Evolutionary conservation across 2,797 vertebrate species (phyloP).

Genomic region (Lateolabrax maculatus): DNA sequence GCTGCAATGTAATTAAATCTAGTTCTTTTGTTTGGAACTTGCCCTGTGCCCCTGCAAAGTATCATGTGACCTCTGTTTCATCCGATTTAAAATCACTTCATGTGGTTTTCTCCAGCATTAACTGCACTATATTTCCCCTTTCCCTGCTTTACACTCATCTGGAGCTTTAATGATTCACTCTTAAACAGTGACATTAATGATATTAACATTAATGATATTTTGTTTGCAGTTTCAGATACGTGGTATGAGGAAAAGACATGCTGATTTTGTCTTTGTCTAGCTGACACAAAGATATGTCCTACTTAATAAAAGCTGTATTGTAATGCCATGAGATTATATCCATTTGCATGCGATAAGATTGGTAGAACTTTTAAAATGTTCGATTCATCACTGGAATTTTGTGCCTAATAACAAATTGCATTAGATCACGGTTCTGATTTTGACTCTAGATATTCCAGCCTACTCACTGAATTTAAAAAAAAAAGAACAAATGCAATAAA

Average conservation of each 20-base stretch:
- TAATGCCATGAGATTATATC: neutral
- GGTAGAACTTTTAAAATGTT: neutral
- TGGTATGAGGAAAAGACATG: neutral
- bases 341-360: neutral
- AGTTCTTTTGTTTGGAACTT: conserved; percentile 21
- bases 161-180: neutral
- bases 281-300: neutral
- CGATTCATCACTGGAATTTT: neutral
- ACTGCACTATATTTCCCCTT: neutral
- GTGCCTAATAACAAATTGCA: neutral
- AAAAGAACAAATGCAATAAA: neutral
- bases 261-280: neutral
- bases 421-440: neutral
- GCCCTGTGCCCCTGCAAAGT: neutral
- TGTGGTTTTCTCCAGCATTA: neutral
- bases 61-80: neutral
- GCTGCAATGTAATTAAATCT: conserved; percentile 14
- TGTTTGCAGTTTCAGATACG: neutral
- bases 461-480: neutral
- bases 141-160: neutral
- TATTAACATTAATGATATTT: neutral
- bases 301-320: neutral
- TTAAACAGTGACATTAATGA: neutral
- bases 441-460: neutral
- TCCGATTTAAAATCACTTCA: neutral